These are phyloP conservation scores for Acleris emargana DNA, from an alignment of 2,888 invertebrate genomes.

Conservation along the genomic window DNA sequence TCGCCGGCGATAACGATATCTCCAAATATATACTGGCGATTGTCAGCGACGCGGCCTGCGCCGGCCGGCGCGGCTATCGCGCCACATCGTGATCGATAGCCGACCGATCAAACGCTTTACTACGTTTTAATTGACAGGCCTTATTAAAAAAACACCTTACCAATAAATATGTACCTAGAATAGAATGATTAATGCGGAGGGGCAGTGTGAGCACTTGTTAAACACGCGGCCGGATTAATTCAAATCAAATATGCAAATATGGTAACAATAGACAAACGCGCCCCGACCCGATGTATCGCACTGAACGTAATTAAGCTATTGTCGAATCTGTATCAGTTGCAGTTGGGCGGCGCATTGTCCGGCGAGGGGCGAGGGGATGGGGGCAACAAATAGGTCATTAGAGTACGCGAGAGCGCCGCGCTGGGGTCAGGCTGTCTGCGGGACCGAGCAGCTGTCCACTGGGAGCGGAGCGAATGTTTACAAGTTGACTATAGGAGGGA, in stretches of 20 bases:
- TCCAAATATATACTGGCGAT: constrained; percentile 55
- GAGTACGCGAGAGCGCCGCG: constrained; percentile 7
- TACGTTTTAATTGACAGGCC: constrained; percentile 38
- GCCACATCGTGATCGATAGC: constrained; percentile 68
- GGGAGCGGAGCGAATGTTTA: not conserved
- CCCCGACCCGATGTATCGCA: constrained; percentile 16
- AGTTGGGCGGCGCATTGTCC: constrained; percentile 17
- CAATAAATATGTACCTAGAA: constrained; percentile 11
- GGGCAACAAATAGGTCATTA: constrained; percentile 24
- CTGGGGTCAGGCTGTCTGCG: constrained; percentile 12
- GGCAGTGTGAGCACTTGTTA: constrained; percentile 1
- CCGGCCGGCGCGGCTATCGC: constrained; percentile 55
- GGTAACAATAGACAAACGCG: constrained; percentile 19
- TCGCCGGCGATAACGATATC: constrained; percentile 47
- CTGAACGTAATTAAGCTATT: constrained; percentile 29
- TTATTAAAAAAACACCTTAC: constrained; percentile 34
- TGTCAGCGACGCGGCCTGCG: constrained; percentile 54
- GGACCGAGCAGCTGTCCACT: not conserved
- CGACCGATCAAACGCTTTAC: constrained; percentile 40
- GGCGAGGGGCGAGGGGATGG: constrained; percentile 4
- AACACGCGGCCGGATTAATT: constrained; percentile 1
- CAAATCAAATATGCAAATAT: constrained; percentile 27
- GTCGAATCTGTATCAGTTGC: constrained; percentile 22
- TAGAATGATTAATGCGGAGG: constrained; percentile 11
- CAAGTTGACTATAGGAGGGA: not conserved